Evolutionary conservation across 1,140 invertebrate genomes (phyloP), one percentile per base, ranked within the genome.

Genomic region (Heliconius hermathena): DNA sequence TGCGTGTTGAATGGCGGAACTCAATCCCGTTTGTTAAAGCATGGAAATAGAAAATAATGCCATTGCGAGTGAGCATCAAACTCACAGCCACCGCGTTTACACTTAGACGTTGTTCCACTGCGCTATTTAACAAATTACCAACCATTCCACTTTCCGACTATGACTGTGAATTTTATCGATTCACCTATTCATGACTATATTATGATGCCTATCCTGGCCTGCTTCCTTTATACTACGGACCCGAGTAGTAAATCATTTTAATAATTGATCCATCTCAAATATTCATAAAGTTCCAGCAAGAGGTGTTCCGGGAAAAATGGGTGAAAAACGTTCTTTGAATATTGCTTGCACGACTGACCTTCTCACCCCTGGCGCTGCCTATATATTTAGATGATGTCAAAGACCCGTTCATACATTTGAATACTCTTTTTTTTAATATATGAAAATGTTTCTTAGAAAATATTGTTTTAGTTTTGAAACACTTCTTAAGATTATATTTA

Each of bases 231-330:
- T 76, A 83, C 82, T 76, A 82, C 82, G 84, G 84, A 33, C 82
- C 82, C 38, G 81, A 86, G 87, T 83, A 91, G 87, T 92, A 92
- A 92, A 92, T 91, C 90, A 91, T 91, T 90, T 91, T 92, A 92
- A 92, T 92, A 92, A 92, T 90, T 92, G 90, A 92, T 91, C 89
- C 85, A 85, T 74, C 84, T 88, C 87, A 91, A 91, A 92, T 91
- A 92, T 92, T 92, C 90, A 92, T 90, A 89, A 90, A 89, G 81
- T 87, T 89, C 84, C 52, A 74, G 74, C 87, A 84, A 83, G 87
- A 91, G 87, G 89, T 88, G 83, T 85, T 81, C 79, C 83, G 82
- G 74, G 83, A 74, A 85, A 88, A 90, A 90, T 85, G 83, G 85
- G 89, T 88, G 89, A 92, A 90, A 92, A 92, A 91, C 89, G 88